These are phyloP conservation scores for Myodes glareolus DNA, from an alignment of 2,113 vertebrate genomes.

Conservation along the genomic window DNA sequence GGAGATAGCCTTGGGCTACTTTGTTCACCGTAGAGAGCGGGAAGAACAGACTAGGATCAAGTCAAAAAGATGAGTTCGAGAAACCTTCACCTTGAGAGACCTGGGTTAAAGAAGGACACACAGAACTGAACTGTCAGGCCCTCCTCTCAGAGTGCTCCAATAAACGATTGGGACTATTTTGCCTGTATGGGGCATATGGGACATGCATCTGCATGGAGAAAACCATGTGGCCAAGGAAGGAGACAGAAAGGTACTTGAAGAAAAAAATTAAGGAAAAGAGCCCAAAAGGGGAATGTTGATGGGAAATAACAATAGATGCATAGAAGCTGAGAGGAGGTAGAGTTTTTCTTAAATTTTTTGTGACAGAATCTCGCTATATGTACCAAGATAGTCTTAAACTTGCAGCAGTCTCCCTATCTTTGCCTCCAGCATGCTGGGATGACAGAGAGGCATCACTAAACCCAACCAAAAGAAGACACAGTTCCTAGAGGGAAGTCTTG, in stretches of 20 bases:
- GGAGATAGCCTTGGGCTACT: not conserved
- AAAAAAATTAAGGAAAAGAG: not conserved
- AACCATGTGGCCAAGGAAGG: not conserved
- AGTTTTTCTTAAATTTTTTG: not conserved
- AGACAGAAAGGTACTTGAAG: not conserved
- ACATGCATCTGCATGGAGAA: not conserved
- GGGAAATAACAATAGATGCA: not conserved
- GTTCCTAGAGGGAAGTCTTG: not conserved
- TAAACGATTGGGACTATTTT: not conserved
- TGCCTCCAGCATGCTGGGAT: not conserved
- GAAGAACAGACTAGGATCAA: too few relatives aligned
- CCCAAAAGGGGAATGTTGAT: not conserved
- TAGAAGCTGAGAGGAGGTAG: not conserved
- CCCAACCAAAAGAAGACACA: not conserved
- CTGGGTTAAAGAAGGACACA: not conserved
- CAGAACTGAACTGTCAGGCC: not conserved
- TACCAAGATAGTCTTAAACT: not conserved
- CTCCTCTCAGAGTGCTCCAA: not conserved
- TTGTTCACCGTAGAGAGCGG: not conserved
- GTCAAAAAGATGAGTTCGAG: too few relatives aligned
- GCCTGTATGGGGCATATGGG: not conserved
- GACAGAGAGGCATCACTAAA: not conserved
- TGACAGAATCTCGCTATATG: not conserved
- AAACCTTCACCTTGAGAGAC: not conserved
- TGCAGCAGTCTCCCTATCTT: not conserved